A percentile compares a stretch with the other conserved stretches of the same genome.
Conservation (phyloP, 2,113 vertebrate genomes). For the Gymnobelideus leadbeateri region DNA sequence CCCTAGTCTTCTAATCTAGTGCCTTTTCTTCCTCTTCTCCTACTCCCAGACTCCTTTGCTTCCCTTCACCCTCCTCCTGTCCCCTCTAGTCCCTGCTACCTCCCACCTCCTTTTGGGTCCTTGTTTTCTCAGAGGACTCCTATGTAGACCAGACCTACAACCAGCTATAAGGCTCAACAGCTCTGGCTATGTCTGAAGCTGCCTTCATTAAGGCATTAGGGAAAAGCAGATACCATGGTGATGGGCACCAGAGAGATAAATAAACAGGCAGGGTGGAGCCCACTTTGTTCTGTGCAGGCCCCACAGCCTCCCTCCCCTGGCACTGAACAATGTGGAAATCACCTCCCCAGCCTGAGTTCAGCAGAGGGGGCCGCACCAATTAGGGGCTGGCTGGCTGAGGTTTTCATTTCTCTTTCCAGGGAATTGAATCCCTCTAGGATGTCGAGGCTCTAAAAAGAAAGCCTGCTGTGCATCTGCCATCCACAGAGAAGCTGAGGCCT, state of each 20-base stretch:
- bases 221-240: not conserved
- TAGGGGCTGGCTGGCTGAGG: not conserved
- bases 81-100: not conserved
- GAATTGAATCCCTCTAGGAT: not conserved
- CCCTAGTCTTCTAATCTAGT: not conserved
- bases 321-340: not conserved
- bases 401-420: not conserved
- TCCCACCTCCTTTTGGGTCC: not conserved
- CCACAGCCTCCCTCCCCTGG: not conserved
- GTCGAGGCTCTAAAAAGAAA: not conserved
- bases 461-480: not conserved
- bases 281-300: not conserved
- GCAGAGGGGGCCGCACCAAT: not conserved
- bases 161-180: not conserved
- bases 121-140: not conserved
- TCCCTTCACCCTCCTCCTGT: not conserved
- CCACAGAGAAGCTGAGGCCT: not conserved
- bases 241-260: not conserved
- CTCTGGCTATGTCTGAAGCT: not conserved
- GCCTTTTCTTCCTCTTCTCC: not conserved
- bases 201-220: not conserved
- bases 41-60: not conserved
- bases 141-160: not conserved
- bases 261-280: constrained; percentile 6
- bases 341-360: not conserved